Conservation (phyloP, 2,888 invertebrate genomes). For the Hydroisotoma schaefferi region DNA sequence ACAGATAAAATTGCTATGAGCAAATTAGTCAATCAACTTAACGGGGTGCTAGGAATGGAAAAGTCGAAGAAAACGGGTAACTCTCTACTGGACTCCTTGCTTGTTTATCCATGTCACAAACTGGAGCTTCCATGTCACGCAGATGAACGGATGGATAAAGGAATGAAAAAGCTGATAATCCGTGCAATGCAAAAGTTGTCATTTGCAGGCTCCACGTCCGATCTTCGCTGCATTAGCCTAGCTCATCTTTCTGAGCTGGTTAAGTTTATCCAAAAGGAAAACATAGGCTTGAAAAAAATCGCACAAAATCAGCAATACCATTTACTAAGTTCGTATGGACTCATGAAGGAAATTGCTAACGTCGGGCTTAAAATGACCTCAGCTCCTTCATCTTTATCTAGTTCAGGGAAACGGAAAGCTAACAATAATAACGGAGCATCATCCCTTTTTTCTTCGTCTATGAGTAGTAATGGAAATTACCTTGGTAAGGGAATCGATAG, state of each 20-base stretch:
- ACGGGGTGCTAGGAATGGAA: slow-evolving; percentile 36
- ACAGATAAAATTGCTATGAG: slow-evolving; percentile 25
- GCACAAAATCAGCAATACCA: slow-evolving; percentile 40
- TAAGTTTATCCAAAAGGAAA: slow-evolving; percentile 76
- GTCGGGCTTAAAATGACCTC: slow-evolving; percentile 42
- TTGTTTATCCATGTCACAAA: slow-evolving; percentile 82
- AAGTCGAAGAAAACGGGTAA: slow-evolving; percentile 45
- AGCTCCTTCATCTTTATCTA: slow-evolving; percentile 6
- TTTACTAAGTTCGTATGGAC: slow-evolving; percentile 45
- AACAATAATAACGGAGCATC: slow-evolving; percentile 22
- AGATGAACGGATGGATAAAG: slow-evolving; percentile 51
- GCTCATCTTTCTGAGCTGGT: slow-evolving; percentile 75
- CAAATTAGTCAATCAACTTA: slow-evolving; percentile 38
- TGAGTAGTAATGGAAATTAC: slow-evolving; percentile 30
- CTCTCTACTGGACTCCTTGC: slow-evolving; percentile 63
- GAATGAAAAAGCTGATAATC: slow-evolving; percentile 20
- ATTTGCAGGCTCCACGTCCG: slow-evolving; percentile 53
- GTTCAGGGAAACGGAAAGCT: slow-evolving; percentile 20
- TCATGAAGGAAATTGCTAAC: slow-evolving; percentile 46
- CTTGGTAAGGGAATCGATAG: slow-evolving; percentile 18
- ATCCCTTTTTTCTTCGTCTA: slow-evolving; percentile 28
- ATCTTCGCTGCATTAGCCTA: slow-evolving; percentile 61
- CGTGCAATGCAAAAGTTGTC: slow-evolving; percentile 33
- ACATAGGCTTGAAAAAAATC: slow-evolving; percentile 35
- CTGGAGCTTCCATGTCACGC: slow-evolving; percentile 70